A percentile compares a stretch with the other conserved stretches of the same genome.
phyloP scores from a whole-genome alignment of 1,140 invertebrate genomes.

The Sesamia nonagrioides region DNA sequence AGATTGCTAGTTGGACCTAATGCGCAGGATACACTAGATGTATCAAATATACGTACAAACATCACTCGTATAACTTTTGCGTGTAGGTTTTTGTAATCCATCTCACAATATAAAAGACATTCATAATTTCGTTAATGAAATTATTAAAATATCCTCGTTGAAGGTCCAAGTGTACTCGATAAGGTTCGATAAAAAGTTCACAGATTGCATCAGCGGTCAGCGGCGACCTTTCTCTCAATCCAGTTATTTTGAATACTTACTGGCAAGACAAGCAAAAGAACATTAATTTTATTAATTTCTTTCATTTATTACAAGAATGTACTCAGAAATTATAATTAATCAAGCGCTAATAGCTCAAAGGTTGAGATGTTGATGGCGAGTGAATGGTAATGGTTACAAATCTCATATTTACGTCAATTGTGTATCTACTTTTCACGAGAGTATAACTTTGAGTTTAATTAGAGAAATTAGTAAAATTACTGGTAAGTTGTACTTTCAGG shows the following conservation, averaged over 20 bases:
- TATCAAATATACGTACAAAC: background rate
- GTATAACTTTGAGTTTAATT: too few species aligned
- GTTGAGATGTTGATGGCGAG: too few species aligned
- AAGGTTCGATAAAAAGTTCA: constrained; percentile 13
- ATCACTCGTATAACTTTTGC: background rate
- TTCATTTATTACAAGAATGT: background rate
- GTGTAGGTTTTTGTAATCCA: background rate
- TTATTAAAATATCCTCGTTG: background rate
- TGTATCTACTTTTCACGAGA: too few species aligned
- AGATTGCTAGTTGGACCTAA: too few species aligned
- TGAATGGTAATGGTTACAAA: too few species aligned
- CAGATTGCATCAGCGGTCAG: background rate
- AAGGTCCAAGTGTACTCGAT: constrained; percentile 3
- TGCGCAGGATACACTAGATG: too few species aligned
- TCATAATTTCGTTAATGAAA: background rate
- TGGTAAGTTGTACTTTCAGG: too few species aligned
- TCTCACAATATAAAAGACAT: background rate
- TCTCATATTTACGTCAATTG: background rate
- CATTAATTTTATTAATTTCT: constrained; percentile 12
- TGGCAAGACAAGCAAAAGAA: background rate
- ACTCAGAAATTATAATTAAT: background rate
- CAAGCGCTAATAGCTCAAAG: background rate
- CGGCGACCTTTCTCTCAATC: background rate
- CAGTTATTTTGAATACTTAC: constrained; percentile 3
- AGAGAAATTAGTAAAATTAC: too few species aligned